Evolutionary conservation across 1,140 invertebrate genomes (phyloP), one percentile per base, ranked within the genome.

Genomic region (Drosophila nigromelanica): DNA sequence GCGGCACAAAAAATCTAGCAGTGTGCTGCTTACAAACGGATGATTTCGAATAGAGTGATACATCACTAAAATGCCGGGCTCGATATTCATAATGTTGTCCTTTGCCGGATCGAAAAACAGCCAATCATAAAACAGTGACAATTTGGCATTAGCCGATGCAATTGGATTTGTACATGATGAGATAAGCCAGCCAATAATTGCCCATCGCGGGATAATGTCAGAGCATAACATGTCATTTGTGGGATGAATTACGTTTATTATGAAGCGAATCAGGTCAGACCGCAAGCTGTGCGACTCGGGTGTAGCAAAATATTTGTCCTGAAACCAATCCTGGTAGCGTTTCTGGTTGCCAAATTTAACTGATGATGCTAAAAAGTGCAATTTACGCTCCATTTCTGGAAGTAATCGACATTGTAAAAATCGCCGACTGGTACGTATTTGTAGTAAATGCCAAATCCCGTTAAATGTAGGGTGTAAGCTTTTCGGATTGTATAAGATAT

Each of bases 21-120:
- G 93, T 10, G 97, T 98, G 50, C 97, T 97, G 78, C 98, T 99
- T 64, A 99, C 98, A 42, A 96, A 96, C 43, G 98, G 97, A 94
- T 99, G 98, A 81, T 97, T 97, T 91, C 97, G 95, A 94, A 99
- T 97, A 39, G 98, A 99, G 93, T 99, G 97, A 92, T 98, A 97
- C 98, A 99, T 99, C 0, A 99, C 98, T 63, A 99, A 94, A 91
- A 99, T 99, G 8, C 97, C 98, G n/a, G 98, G 98, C 93, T 99
- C 98, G 85, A 99, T 98, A 92, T 99, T 99, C 98, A 99, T 99
- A 71, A 99, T 99, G 91, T 98, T 99, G 92, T 99, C 98, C 92
- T 97, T 97, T 58, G 97, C 96, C 30, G 97, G 95, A 90, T 99
- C 98, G 92, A 97, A 99, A 92, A 99, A 98, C 5, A 99, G 93